Evolutionary conservation across 2,888 invertebrate genomes (phyloP).

Genomic region (Lithophane ornitopus): DNA sequence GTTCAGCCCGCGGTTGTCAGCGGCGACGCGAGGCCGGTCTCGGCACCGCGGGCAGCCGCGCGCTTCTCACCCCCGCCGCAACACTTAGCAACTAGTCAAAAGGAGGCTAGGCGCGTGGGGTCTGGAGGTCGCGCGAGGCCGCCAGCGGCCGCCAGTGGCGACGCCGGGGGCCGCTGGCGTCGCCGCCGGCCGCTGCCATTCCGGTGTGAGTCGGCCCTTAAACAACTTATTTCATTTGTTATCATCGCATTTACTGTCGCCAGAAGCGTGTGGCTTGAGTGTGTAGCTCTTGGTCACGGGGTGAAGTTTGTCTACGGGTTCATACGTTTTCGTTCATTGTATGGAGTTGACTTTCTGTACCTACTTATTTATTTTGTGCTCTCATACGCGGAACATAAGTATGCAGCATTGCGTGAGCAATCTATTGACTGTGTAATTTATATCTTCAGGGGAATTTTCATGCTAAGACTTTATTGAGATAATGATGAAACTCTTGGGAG

Average conservation of each 20-base stretch:
- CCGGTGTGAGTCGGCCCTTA: too few species aligned
- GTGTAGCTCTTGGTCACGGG: background rate
- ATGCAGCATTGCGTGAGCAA: conserved; percentile 70
- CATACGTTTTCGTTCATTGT: background rate
- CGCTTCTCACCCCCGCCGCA: too few species aligned
- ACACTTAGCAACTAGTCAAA: too few species aligned
- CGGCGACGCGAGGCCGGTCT: too few species aligned
- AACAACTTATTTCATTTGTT: background rate
- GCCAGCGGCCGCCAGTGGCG: too few species aligned
- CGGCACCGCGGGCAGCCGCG: too few species aligned
- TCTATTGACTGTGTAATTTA: conserved; percentile 72
- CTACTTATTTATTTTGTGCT: conserved; percentile 7
- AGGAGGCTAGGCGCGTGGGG: too few species aligned
- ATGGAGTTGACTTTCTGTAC: conserved; percentile 8
- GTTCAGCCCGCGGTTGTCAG: too few species aligned
- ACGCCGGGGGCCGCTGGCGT: too few species aligned
- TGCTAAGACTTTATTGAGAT: conserved; percentile 58
- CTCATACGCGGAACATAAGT: conserved; percentile 54
- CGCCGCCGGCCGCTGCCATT: too few species aligned
- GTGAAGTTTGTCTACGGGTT: too few species aligned
- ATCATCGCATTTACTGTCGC: background rate
- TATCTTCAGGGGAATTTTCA: conserved; percentile 54
- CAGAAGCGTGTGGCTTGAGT: background rate
- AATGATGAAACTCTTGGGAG: conserved; percentile 49
- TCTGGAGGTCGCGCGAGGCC: too few species aligned